phyloP scores from a whole-genome alignment of 2,888 invertebrate genomes.

The Tetheella fluctuosa region DNA sequence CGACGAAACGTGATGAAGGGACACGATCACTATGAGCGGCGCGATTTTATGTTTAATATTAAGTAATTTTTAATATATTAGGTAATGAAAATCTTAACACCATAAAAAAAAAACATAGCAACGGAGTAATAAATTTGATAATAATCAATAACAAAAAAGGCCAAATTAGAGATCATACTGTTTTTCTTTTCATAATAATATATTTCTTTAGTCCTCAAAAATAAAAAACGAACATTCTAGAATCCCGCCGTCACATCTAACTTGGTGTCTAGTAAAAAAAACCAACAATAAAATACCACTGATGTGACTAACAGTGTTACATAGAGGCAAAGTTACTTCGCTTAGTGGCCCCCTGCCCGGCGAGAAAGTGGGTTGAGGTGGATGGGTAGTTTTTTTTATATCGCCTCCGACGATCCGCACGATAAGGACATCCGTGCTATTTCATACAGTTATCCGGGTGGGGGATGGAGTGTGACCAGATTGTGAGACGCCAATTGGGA shows the following conservation, averaged over 20 bases:
- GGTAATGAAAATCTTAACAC: too few species aligned
- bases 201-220: too few species aligned
- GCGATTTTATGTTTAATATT: neutral
- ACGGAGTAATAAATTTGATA: neutral
- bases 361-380: slow-evolving; percentile 15
- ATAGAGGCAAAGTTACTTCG: slow-evolving; percentile 38
- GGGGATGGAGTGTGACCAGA: slow-evolving; percentile 25
- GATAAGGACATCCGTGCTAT: slow-evolving; percentile 71
- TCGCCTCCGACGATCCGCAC: slow-evolving; percentile 59
- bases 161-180: too few species aligned
- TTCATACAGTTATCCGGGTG: slow-evolving; percentile 67
- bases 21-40: neutral
- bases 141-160: too few species aligned
- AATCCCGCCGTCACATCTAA: neutral
- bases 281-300: slow-evolving; percentile 11
- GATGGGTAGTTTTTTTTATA: slow-evolving; percentile 53
- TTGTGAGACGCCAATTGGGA: slow-evolving; percentile 2
- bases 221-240: too few species aligned
- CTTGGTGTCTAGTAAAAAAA: neutral
- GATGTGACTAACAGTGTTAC: slow-evolving; percentile 39
- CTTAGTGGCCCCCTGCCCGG: slow-evolving; percentile 29
- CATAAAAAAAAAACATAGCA: neutral
- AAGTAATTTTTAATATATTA: neutral
- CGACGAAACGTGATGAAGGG: slow-evolving; percentile 19
- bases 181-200: neutral